Conservation (phyloP, 2,113 vertebrate genomes). For the Neolamprologus modestus region DNA sequence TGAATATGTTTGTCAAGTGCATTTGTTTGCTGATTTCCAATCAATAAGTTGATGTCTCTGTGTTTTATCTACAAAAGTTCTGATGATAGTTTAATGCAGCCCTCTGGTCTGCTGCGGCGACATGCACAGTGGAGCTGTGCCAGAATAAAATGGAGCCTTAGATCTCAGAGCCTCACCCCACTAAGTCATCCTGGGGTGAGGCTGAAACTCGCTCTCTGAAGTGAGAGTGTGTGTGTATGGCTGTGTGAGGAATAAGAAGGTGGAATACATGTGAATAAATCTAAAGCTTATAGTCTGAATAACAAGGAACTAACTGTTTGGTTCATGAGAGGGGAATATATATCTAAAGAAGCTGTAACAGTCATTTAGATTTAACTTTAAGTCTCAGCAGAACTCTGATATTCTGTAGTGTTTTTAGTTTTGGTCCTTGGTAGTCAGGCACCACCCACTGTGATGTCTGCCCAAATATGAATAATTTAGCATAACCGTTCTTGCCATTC, state of each 20-base stretch:
- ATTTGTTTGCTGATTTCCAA: background rate
- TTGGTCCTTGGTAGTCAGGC: background rate
- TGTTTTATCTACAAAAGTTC: background rate
- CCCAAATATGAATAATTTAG: slow-evolving; percentile 41
- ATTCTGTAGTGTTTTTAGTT: background rate
- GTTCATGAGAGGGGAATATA: background rate
- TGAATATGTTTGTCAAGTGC: background rate
- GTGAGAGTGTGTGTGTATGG: background rate
- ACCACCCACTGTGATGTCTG: slow-evolving; percentile 15
- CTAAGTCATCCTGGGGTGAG: slow-evolving; percentile 1
- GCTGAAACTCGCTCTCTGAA: background rate
- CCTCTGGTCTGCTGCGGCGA: background rate
- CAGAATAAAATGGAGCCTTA: slow-evolving; percentile 25
- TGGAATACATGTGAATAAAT: background rate
- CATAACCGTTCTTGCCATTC: background rate
- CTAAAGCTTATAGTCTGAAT: background rate
- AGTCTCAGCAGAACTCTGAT: background rate
- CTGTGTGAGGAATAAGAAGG: background rate
- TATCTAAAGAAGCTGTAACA: background rate
- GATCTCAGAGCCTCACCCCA: background rate
- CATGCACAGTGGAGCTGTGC: background rate
- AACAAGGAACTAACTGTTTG: background rate
- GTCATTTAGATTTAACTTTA: background rate
- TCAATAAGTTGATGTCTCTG: background rate
- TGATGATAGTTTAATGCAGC: background rate